Evolutionary conservation across 2,797 vertebrate genomes (phyloP).

Genomic region (Centroberyx gerrardi): DNA sequence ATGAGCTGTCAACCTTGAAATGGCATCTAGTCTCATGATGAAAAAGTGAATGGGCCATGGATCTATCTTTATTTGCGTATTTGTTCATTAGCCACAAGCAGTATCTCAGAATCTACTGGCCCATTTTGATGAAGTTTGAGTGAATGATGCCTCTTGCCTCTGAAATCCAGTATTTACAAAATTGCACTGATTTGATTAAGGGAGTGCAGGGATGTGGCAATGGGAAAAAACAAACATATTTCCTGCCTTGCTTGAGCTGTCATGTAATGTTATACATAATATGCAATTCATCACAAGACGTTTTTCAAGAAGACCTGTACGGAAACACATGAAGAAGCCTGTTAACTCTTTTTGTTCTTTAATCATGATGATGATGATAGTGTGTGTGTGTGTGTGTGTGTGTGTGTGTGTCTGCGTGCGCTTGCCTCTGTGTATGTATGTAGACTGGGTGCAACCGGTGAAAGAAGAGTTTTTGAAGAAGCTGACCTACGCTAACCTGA

Average conservation of each 20-base stretch:
- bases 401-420: conserved; percentile 15
- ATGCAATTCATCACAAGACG: no score
- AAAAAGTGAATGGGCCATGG: background rate
- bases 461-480: conserved; percentile 87
- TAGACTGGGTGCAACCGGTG: conserved; percentile 85
- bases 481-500: conserved; percentile 85
- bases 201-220: no score
- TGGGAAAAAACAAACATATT: no score
- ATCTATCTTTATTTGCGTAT: background rate
- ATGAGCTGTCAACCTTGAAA: no score
- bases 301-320: no score
- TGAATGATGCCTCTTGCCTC: background rate
- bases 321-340: no score
- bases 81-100: background rate
- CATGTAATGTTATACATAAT: no score
- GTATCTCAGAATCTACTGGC: no score
- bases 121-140: background rate
- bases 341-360: no score
- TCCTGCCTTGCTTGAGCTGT: no score
- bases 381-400: conserved; percentile 4
- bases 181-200: no score
- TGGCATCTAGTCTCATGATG: no score
- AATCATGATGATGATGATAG: background rate
- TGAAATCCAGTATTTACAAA: background rate
- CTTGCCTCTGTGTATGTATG: conserved; percentile 20